Conservation (phyloP, 2,113 vertebrate genomes). For the Galemys pyrenaicus region DNA sequence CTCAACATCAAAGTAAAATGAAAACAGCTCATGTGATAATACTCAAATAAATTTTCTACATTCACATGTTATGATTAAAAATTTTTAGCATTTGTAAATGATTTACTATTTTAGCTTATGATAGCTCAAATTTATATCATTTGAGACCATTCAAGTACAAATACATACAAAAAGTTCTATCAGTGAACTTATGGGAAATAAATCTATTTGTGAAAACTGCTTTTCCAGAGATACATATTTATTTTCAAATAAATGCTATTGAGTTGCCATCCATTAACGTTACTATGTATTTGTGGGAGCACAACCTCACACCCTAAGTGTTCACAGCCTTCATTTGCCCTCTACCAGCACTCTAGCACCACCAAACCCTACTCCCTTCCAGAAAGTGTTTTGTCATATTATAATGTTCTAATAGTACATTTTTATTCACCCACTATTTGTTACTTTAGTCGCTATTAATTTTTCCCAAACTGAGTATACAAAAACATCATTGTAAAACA, state of each 20-base stretch:
- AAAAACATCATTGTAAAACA: constrained; percentile 36
- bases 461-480: neutral
- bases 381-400: neutral
- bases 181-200: neutral
- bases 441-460: neutral
- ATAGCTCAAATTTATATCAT: neutral
- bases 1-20: neutral
- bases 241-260: no score
- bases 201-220: neutral
- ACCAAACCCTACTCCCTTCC: no score
- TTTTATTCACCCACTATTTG: neutral
- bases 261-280: no score
- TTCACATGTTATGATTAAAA: neutral
- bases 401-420: neutral
- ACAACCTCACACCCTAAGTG: no score
- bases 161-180: neutral
- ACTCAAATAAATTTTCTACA: neutral
- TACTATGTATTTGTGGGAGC: no score
- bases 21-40: neutral
- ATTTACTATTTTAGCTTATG: neutral
- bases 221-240: neutral
- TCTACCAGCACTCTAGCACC: no score
- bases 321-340: no score
- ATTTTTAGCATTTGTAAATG: neutral
- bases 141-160: neutral